Evolutionary conservation across 1,140 invertebrate genomes (phyloP).

Genomic region (Drosophila pseudoobscura): DNA sequence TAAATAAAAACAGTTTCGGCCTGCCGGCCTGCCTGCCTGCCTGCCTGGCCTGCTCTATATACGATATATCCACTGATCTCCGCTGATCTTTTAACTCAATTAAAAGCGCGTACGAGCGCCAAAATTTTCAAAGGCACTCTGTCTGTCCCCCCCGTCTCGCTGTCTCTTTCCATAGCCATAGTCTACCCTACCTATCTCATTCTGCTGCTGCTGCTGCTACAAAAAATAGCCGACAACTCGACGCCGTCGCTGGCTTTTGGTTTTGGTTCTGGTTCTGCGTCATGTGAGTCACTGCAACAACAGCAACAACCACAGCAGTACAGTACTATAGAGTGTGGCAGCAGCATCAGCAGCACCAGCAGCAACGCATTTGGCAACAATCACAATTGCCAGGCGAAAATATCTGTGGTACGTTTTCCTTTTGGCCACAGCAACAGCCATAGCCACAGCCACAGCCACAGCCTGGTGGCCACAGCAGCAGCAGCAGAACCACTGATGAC

Average conservation of each 20-base stretch:
- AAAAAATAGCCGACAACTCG: conserved; percentile 62
- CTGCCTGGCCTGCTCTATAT: conserved; percentile 31
- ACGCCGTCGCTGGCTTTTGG: conserved; percentile 42
- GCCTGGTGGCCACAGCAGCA: conserved; percentile 18
- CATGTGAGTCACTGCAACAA: conserved; percentile 70
- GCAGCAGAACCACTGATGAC: conserved; percentile 7
- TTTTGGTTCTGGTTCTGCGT: conserved; percentile 56
- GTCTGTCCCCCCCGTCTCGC: conserved; percentile 6
- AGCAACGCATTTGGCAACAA: conserved; percentile 49
- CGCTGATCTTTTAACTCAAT: conserved; percentile 79
- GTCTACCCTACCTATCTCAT: too few species aligned
- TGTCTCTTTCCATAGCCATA: conserved; percentile 25
- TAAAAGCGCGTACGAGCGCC: conserved; percentile 76
- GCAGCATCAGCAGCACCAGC: conserved; percentile 6
- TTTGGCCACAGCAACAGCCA: conserved; percentile 44
- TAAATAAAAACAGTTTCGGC: conserved; percentile 25
- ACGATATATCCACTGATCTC: conserved; percentile 63
- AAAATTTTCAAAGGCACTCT: conserved; percentile 70
- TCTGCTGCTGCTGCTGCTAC: conserved; percentile 7
- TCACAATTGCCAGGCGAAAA: conserved; percentile 52
- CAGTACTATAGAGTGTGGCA: background rate
- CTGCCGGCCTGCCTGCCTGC: conserved; percentile 8
- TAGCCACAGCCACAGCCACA: conserved; percentile 8
- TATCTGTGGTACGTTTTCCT: conserved; percentile 44
- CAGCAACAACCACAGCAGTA: conserved; percentile 1